Percentiles rank a stretch among this genome's conserved stretches.
phyloP scores from a whole-genome alignment of 2,113 vertebrate species.

The Saguinus midas region DNA sequence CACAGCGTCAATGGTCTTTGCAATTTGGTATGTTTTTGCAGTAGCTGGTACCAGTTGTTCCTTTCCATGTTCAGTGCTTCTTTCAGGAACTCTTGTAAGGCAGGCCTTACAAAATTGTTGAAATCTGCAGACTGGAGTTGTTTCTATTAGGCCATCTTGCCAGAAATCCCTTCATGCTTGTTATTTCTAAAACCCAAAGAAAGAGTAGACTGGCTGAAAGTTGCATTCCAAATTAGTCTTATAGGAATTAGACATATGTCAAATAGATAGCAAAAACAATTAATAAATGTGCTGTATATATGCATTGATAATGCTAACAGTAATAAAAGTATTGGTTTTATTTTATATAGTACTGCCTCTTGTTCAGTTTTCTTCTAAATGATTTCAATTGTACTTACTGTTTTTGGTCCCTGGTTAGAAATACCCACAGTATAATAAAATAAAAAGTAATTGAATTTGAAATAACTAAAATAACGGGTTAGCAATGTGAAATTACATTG shows the following conservation, averaged over 20 bases:
- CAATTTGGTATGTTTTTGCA: too few species aligned
- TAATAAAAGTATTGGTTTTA: conserved; percentile 3
- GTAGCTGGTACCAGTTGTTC: too few species aligned
- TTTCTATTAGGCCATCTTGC: too few species aligned
- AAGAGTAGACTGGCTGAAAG: neutral
- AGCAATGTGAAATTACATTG: neutral
- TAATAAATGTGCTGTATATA: neutral
- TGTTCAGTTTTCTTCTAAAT: conserved; percentile 6
- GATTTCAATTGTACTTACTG: neutral
- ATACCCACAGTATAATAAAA: neutral
- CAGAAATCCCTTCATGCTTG: neutral
- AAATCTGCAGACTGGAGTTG: too few species aligned
- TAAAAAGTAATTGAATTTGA: conserved; percentile 25
- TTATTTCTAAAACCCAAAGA: neutral
- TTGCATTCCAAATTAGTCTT: neutral
- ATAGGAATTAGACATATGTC: neutral
- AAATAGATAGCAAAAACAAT: neutral
- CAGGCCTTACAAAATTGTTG: too few species aligned
- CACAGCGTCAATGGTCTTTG: too few species aligned
- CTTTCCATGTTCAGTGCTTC: too few species aligned
- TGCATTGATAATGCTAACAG: neutral
- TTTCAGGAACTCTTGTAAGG: too few species aligned
- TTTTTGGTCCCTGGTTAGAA: neutral
- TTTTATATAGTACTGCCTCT: neutral
- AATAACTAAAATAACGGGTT: conserved; percentile 31